phyloP scores from a whole-genome alignment of 2,113 vertebrate species.

The Rhadina sibilatrix region DNA sequence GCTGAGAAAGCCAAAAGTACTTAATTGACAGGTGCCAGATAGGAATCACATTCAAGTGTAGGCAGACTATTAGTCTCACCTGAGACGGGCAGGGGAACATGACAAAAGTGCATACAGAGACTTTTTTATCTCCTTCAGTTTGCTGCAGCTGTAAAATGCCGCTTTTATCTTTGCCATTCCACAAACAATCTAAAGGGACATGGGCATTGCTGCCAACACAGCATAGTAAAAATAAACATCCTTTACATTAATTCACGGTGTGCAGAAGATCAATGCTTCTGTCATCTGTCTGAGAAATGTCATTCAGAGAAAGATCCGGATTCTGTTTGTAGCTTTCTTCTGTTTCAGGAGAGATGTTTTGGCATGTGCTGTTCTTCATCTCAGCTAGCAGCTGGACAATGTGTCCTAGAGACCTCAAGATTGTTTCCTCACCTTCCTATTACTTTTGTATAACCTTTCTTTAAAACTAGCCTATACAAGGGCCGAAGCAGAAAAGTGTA shows the following conservation, averaged over 20 bases:
- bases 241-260: not conserved
- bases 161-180: constrained; percentile 27
- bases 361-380: not conserved
- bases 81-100: not conserved
- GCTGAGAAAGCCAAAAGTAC: not conserved
- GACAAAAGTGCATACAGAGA: not conserved
- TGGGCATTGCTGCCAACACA: not conserved
- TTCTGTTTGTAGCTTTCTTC: not conserved
- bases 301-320: not conserved
- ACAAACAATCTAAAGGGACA: not conserved
- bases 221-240: not conserved
- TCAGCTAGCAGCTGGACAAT: not conserved
- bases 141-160: constrained; percentile 8
- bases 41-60: not conserved
- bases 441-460: not conserved
- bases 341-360: not conserved
- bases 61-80: not conserved
- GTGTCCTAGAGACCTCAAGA: not conserved
- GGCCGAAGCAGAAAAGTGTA: not conserved
- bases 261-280: not conserved
- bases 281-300: not conserved
- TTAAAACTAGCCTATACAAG: not conserved
- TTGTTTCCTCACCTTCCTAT: not conserved
- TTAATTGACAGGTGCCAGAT: constrained; percentile 5
- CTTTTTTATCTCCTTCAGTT: constrained; percentile 11